Evolutionary conservation across 2,113 vertebrate species (phyloP), one percentile per base, ranked within the genome.

Genomic region (Suncus etruscus): DNA sequence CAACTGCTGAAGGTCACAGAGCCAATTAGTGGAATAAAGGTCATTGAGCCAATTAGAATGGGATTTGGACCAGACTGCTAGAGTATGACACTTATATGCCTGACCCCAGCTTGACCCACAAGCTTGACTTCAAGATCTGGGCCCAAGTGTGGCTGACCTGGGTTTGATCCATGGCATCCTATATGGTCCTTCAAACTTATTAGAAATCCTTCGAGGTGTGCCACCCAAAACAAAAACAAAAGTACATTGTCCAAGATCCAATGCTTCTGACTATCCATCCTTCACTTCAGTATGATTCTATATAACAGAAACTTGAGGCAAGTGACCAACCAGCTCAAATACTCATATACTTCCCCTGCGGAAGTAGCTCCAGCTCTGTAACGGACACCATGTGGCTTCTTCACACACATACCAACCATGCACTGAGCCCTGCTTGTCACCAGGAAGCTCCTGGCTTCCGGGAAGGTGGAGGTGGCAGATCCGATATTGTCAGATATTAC

Each of bases 321-420:
- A 72, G 8, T 25, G 12, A 18, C 50, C 58, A 25, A 0, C 6
- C 12, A 45, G 0, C 1, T 0, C 45, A 51, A 8, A n/a, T 11
- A 18, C 78, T 50, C 39, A 72, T 54, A 25, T 2, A 5, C 1
- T 9, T 32, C 27, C 47, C 58, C 14, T 31, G 61, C 31, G 25
- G 20, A 50, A 29, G 18, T 39, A 66, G 39, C 25, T 12, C 66
- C 50, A 11, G 63, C 3, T 11, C 3, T 0, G 0, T 4, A 1
- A 0, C 18, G 48, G 77, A 27, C 29, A 25, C 47, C 14, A 73
- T 39, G 22, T 58, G 29, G n/a, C 31, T 66, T 24, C 54, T 24
- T 25, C n/a, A 54, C 12, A 54, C 54, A 16, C n/a, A 66, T 8
- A 8, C 16, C 39, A 32, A 12, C 20, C 25, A 11, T 66, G 47